Conservation (phyloP, 2,888 invertebrate genomes). For the Agrochola circellaris region DNA sequence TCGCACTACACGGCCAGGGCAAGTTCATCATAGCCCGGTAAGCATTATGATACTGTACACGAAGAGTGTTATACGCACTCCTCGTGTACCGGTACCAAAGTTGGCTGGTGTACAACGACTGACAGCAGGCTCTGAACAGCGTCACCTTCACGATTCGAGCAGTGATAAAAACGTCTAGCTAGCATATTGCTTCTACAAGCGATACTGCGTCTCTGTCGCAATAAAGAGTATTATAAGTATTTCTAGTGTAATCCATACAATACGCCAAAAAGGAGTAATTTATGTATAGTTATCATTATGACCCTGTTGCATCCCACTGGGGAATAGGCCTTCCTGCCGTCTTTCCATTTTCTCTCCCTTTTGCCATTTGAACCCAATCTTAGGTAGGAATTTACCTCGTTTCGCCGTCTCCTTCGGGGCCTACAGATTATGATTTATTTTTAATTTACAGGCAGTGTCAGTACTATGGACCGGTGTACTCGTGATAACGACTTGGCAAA, state of each 20-base stretch:
- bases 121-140: too few species aligned
- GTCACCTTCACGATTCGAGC: too few species aligned
- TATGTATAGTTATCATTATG: not conserved
- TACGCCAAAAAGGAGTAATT: not conserved
- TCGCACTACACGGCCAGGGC: too few species aligned
- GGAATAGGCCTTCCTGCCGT: too few species aligned
- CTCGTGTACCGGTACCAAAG: too few species aligned
- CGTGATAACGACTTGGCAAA: not conserved
- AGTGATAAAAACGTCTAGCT: too few species aligned
- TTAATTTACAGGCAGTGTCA: conserved; percentile 30
- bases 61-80: too few species aligned
- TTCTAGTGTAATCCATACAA: not conserved
- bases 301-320: not conserved
- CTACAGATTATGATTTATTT: not conserved
- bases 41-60: too few species aligned
- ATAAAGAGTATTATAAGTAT: not conserved
- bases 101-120: too few species aligned
- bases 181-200: too few species aligned
- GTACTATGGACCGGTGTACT: conserved; percentile 28
- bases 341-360: not conserved
- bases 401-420: not conserved
- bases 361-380: not conserved
- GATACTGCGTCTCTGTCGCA: too few species aligned
- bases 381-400: not conserved
- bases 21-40: too few species aligned